These are phyloP conservation scores for Girardinichthys multiradiatus DNA, from an alignment of 2,113 vertebrate species.

Conservation along the genomic window DNA sequence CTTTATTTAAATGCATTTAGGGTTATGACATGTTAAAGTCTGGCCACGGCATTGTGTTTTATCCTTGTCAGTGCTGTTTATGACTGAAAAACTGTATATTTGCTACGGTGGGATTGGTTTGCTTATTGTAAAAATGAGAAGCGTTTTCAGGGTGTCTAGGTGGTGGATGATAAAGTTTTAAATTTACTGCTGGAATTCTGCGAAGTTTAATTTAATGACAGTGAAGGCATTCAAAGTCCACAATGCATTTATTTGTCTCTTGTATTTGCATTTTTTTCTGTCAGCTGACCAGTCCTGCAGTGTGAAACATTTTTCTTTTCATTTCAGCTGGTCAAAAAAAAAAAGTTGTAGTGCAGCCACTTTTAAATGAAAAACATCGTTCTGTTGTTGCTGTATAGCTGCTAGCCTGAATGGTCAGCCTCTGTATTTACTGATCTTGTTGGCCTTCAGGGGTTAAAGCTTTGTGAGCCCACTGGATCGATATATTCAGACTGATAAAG, in stretches of 20 bases:
- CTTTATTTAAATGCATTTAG: background rate
- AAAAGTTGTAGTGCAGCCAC: background rate
- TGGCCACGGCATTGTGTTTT: conserved; percentile 16
- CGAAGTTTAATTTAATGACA: background rate
- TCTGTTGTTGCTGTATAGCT: conserved; percentile 3
- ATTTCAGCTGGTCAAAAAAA: conserved; percentile 1
- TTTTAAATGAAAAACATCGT: background rate
- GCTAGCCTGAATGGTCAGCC: conserved; percentile 10
- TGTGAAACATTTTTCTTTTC: background rate
- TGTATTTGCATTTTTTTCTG: background rate
- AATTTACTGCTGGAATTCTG: background rate
- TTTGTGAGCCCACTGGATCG: conserved; percentile 24
- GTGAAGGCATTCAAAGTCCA: background rate
- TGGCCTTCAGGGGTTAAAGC: conserved; percentile 1
- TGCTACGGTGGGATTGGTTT: conserved; percentile 34
- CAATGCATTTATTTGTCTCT: background rate
- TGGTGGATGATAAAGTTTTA: background rate
- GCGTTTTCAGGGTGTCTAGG: background rate
- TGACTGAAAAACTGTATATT: conserved; percentile 14
- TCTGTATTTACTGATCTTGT: conserved; percentile 4
- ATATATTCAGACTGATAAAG: conserved; percentile 25
- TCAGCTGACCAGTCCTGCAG: background rate
- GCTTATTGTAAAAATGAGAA: conserved; percentile 1
- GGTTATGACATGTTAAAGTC: background rate
- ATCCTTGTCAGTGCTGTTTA: conserved; percentile 21